A percentile compares a stretch with the other conserved stretches of the same genome.
Evolutionary conservation across 92 coral and sea anemone species (phyloP).

Genomic region (Chrysogorgia sp.): DNA sequence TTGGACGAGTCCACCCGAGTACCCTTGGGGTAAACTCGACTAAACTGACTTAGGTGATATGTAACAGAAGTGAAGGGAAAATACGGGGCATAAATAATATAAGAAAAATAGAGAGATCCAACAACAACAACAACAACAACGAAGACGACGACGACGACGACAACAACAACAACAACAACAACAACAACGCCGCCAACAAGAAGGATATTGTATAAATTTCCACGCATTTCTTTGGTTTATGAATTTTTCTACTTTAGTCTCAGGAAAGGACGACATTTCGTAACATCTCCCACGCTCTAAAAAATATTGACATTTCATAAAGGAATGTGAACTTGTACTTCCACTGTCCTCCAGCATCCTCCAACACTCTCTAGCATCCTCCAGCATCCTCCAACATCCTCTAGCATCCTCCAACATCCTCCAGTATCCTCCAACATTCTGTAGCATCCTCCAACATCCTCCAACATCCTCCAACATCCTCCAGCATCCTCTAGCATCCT

Average conservation of each 20-base stretch:
- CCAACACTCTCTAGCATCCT: neutral
- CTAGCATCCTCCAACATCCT: no score
- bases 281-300: constrained; percentile 67
- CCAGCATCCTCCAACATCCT: neutral
- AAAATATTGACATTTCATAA: neutral
- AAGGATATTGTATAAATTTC: constrained; percentile 85
- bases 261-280: constrained; percentile 99
- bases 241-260: constrained; percentile 86
- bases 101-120: neutral
- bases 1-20: constrained; percentile 97
- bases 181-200: neutral
- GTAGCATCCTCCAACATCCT: no score
- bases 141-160: no score
- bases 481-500: no score
- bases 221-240: constrained; percentile 65
- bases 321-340: neutral
- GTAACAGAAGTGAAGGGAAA: constrained; percentile 34
- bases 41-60: constrained; percentile 89
- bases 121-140: neutral
- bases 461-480: no score
- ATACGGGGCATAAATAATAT: neutral
- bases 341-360: no score
- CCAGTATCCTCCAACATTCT: no score
- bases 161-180: no score
- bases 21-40: constrained; percentile 97